Evolutionary conservation across 2,888 invertebrate genomes (phyloP), one percentile per base, ranked within the genome.

Genomic region (Eupithecia exiguata): DNA sequence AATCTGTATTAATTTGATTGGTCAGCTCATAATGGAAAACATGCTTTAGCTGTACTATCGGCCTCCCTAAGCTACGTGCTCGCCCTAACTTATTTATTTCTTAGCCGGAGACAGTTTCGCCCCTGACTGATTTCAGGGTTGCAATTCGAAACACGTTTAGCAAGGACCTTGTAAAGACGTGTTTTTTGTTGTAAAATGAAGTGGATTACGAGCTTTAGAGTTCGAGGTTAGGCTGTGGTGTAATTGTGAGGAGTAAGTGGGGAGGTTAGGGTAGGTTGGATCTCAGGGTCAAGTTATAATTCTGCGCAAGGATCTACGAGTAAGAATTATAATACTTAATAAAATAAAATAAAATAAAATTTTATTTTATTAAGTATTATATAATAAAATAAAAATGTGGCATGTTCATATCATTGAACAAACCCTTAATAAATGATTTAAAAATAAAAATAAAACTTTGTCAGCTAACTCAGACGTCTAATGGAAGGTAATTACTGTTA

Each of bases 81-180:
- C 70, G 70, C 71, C 81, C 78, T 67, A 77, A 81, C 79, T 80
- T 84, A 84, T 82, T 84, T 84, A 85, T 83, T 82, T 81, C 79
- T 81, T 83, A 81, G 82, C 75, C 67, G 25, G 77, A 66, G 79
- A 80, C 80, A 80, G 77, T 81, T 81, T 80, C 75, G 74, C 78
- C 76, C 78, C 79, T 83, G 84, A 84, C 81, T 86, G 84, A 87
- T 83, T 84, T 78, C 76, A 67, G 76, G 72, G 78, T 79, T 82
- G 83, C 82, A 83, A 87, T 86, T 84, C 88, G 61, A 72, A 25
- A 70, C 88, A 87, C 87, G 87, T 87, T 74, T 74, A 69, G 53
- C 46, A 66, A 65, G 65, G 63, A 62, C 69, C 49, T 58, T 66
- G 65, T 70, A 71, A 53, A 49, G 30, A 70, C 69, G 70, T 63